Base-by-base conservation (phyloP, 2,113 vertebrate species). In the Cololabis saira region DNA sequence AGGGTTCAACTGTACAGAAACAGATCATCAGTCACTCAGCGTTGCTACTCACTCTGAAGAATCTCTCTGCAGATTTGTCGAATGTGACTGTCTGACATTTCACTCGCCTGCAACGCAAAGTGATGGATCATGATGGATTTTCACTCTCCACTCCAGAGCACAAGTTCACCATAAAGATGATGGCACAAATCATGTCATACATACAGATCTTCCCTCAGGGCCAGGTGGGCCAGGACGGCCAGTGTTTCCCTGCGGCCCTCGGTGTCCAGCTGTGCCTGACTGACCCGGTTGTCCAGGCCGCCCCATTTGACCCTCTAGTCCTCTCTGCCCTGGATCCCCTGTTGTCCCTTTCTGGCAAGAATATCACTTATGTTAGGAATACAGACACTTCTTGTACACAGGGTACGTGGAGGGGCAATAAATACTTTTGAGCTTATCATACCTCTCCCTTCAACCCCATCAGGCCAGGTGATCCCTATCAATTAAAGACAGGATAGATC, bases 51-150 rank as follows among this genome's bases (percentile, higher is more conserved):
- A 98, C 97, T 90, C 91, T 93, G 95, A 81, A 99, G 88, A 65
- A 99, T 91, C 40, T 98, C 95, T 79, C 92, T 93, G 90, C 97
- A 98, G 76, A 99, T 94, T 84, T 97, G 95, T 3, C 93, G 94
- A 89, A 99, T 97, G 87, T 94, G 96, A 68, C 92, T 91, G 84
- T 98, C 96, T 37, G 97, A 97, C 86, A 95, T 90, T 67, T 93
- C 92, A 89, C 90, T 94, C 52, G 93, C 94, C 97, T 98, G 76
- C 72, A 85, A 76, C 12, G 22, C 66, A 71, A 67, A 58, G 33
- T 13, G 33, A 58, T n/a, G 14, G n/a, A 44, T 58, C 5, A 30
- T 2, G 13, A 12, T 21, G 0, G 2, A 33, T 62, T 59, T 40
- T 17, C 12, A 63, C 0, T 30, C 4, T 57, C 2, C 15, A 11